These are phyloP conservation scores for Molorchus minor DNA, from an alignment of 2,888 invertebrate genomes.

Conservation along the genomic window DNA sequence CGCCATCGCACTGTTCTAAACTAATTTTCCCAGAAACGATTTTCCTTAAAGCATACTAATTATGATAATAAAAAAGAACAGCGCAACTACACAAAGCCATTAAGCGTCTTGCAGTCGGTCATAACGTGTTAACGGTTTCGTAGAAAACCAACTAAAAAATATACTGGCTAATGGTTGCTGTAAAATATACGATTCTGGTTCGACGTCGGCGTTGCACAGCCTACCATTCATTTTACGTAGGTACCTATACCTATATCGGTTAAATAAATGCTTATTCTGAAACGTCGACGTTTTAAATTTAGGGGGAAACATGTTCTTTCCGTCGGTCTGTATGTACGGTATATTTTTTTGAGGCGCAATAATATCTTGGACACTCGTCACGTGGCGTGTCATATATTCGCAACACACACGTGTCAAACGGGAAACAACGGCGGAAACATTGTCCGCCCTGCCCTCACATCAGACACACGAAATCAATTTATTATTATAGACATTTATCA, in stretches of 20 bases:
- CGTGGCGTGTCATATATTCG: no score
- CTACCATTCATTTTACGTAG: no score
- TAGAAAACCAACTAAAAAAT: conserved; percentile 13
- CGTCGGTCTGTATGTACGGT: no score
- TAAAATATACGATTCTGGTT: conserved; percentile 3
- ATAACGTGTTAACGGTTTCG: conserved; percentile 13
- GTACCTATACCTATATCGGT: no score
- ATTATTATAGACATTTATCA: conserved; percentile 19
- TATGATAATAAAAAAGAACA: conserved; percentile 13
- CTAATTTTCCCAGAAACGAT: conserved; percentile 20
- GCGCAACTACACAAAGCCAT: conserved; percentile 5
- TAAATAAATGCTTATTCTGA: no score
- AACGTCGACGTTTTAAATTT: no score
- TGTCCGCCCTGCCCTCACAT: not conserved
- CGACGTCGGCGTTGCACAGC: no score
- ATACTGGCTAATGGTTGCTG: conserved; percentile 1
- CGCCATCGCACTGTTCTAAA: not conserved
- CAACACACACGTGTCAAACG: not conserved
- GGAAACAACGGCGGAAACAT: not conserved
- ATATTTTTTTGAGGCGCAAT: no score
- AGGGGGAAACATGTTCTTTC: no score
- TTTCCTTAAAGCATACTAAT: conserved; percentile 16
- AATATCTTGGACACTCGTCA: no score
- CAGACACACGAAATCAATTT: not conserved
- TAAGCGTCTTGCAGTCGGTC: conserved; percentile 19